A percentile compares a stretch with the other conserved stretches of the same genome.
Evolutionary conservation across 2,888 invertebrate species (phyloP).

Genomic region (Megaustenia siamemsis): DNA sequence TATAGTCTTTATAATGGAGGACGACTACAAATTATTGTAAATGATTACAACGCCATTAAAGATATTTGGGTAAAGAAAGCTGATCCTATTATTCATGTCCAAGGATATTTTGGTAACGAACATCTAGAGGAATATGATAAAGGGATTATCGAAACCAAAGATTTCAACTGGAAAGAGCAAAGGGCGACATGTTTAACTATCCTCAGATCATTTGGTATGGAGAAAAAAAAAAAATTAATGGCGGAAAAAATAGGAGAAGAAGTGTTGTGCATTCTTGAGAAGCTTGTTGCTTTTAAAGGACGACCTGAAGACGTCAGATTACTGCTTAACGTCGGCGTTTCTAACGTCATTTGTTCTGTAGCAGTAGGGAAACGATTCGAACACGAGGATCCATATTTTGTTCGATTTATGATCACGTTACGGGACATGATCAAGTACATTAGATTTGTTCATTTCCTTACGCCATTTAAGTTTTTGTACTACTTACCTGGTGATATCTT

Average conservation of each 20-base stretch:
- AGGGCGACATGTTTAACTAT: slow-evolving; percentile 42
- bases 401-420: background rate
- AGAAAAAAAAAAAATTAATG: slow-evolving; percentile 44
- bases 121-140: background rate
- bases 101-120: background rate
- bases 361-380: slow-evolving; percentile 43
- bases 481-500: slow-evolving; percentile 61
- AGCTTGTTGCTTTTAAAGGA: slow-evolving; percentile 5
- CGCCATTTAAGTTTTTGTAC: slow-evolving; percentile 44
- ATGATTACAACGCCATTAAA: slow-evolving; percentile 49
- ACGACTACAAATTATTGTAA: slow-evolving; percentile 47
- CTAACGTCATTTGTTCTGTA: slow-evolving; percentile 51
- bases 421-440: background rate
- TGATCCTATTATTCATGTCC: slow-evolving; percentile 46
- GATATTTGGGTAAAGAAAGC: slow-evolving; percentile 54
- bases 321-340: slow-evolving; percentile 29
- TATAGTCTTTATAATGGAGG: slow-evolving; percentile 49
- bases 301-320: slow-evolving; percentile 32
- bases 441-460: background rate
- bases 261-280: slow-evolving; percentile 24
- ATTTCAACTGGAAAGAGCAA: slow-evolving; percentile 51
- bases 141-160: slow-evolving; percentile 41
- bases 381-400: slow-evolving; percentile 42
- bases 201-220: slow-evolving; percentile 48
- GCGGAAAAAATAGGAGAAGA: slow-evolving; percentile 53